Base-by-base conservation (phyloP, 2,797 vertebrate genomes). In the Hipposideros larvatus region DNA sequence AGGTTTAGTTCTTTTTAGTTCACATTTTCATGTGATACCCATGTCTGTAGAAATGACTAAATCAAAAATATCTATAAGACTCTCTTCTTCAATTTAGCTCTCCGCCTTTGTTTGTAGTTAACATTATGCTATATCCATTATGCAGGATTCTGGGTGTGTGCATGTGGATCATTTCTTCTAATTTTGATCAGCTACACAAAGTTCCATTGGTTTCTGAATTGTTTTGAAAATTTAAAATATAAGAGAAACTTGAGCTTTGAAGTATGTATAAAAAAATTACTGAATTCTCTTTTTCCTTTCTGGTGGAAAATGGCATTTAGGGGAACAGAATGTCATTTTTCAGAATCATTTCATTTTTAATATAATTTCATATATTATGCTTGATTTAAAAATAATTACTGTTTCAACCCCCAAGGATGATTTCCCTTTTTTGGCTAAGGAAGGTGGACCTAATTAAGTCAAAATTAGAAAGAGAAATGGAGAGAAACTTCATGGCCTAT, bases 261-360 rank as follows among this genome's bases (percentile, higher is more conserved):
- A 74, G 41, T 84, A 37, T 74, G 18, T 79, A 13, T 90, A 74
- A 93, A 90, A 90, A 87, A 80, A 51, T 84, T 41, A 71, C 28
- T 86, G 14, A 96, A 73, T 88, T 96, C 28, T 89, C 6, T 87
- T 71, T 94, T 89, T 96, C 31, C 24, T 86, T 94, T 96, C 48
- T 93, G 66, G 78, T 96, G 46, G 79, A 87, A 95, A 95, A 89
- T 2, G 66, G 28, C n/a, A 79, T 57, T 94, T 73, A 73, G 55
- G 57, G 41, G 46, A 85, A 79, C 7, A 95, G 48, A 79, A 48
- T 0, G 59, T 95, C 2, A 19, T 90, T 95, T 97, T 96, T 90
- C 51, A 88, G 51, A 78, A 82, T 91, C 5, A 53, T 41, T 94
- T 70, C 31, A 61, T 87, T 95, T 93, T 78, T 59, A 84, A 79